These are phyloP conservation scores for Drosophila quadrilineata DNA, from an alignment of 1,140 invertebrate species.

Conservation along the genomic window DNA sequence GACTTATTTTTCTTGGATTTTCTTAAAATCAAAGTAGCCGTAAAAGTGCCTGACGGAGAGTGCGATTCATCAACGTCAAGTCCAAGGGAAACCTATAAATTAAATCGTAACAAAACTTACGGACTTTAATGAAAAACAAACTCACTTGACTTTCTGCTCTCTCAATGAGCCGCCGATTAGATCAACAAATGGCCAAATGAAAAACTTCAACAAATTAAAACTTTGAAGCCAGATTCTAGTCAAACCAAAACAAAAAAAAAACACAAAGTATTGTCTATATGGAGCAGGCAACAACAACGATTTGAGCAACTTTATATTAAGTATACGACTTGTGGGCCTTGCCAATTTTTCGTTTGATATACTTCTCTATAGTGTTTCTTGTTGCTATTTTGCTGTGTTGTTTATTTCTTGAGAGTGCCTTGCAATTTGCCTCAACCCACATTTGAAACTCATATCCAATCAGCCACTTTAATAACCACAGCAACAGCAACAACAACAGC, in stretches of 20 bases:
- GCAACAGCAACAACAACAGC: constrained; percentile 22
- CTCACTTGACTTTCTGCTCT: constrained; percentile 2
- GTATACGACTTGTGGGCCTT: constrained; percentile 37
- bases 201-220: constrained; percentile 2
- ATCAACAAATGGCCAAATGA: background rate
- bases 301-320: constrained; percentile 34
- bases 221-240: constrained; percentile 1
- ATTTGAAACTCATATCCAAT: constrained; percentile 66
- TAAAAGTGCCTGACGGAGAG: constrained; percentile 9
- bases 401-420: constrained; percentile 19
- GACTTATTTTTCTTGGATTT: constrained; percentile 3
- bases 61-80: constrained; percentile 27
- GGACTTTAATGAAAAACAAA: constrained; percentile 5
- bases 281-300: too few relatives aligned
- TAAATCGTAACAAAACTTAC: too few relatives aligned
- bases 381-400: background rate
- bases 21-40: constrained; percentile 8
- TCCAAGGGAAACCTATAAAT: constrained; percentile 13
- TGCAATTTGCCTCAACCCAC: constrained; percentile 60
- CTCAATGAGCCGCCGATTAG: background rate
- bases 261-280: too few relatives aligned
- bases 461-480: constrained; percentile 45
- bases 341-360: constrained; percentile 28
- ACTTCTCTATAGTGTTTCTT: background rate
- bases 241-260: constrained; percentile 27